Evolutionary conservation across 2,797 vertebrate species (phyloP).

Genomic region (Phataginus tetradactyla): DNA sequence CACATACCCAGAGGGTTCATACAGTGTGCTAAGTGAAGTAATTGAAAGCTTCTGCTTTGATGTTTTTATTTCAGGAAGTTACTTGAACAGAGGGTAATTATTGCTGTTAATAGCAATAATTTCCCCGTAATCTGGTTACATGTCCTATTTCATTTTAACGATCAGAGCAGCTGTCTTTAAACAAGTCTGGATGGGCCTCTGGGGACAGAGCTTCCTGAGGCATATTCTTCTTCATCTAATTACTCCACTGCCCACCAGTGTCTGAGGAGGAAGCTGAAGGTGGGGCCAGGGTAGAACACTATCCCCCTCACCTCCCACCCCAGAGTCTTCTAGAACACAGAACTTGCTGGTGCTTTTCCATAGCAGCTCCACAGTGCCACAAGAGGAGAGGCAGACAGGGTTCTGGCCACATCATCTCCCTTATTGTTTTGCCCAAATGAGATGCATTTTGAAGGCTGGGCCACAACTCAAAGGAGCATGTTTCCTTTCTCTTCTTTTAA

Average conservation of each 20-base stretch:
- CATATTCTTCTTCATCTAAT: conserved; percentile 54
- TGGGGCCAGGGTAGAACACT: neutral
- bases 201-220: conserved; percentile 60
- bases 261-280: conserved; percentile 20
- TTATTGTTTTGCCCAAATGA: neutral
- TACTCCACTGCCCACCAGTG: neutral
- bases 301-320: neutral
- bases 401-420: neutral
- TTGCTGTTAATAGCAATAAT: conserved; percentile 69
- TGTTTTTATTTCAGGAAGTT: conserved; percentile 79
- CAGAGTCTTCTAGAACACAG: neutral
- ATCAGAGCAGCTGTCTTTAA: conserved; percentile 73
- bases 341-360: neutral
- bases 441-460: neutral
- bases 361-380: neutral
- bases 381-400: neutral
- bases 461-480: neutral
- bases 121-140: conserved; percentile 73
- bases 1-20: conserved; percentile 49
- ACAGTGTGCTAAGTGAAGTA: conserved; percentile 53
- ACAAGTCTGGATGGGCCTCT: conserved; percentile 49
- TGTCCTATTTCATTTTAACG: conserved; percentile 79
- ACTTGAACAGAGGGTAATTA: conserved; percentile 73
- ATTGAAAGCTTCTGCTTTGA: conserved; percentile 75
- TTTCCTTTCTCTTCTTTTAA: neutral